Conservation (phyloP, 2,888 invertebrate species). For the Campoplex nolae region DNA sequence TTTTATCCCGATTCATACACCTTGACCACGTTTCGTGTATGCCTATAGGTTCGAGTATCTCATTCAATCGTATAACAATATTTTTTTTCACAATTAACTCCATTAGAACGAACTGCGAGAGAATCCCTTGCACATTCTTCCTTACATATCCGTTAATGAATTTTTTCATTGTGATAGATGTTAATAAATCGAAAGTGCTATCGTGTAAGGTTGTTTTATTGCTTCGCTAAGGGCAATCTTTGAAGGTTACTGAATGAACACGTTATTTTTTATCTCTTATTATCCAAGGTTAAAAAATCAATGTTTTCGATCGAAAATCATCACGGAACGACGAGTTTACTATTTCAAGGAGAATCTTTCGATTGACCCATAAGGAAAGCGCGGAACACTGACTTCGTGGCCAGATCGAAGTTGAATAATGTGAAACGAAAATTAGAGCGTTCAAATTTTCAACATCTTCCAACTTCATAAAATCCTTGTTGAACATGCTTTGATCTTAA, state of each 20-base stretch:
- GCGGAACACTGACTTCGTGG: neutral
- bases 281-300: conserved; percentile 16
- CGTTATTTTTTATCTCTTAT: conserved; percentile 6
- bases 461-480: neutral
- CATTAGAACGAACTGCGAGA: conserved; percentile 13
- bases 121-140: neutral
- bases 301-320: neutral
- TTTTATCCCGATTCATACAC: neutral
- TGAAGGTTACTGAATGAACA: neutral
- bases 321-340: conserved; percentile 3
- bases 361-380: conserved; percentile 11
- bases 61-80: conserved; percentile 11
- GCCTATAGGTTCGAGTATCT: neutral
- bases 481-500: neutral
- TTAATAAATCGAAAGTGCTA: conserved; percentile 34
- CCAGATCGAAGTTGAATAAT: neutral
- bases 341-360: conserved; percentile 4
- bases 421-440: neutral
- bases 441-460: neutral
- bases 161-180: conserved; percentile 20
- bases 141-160: neutral
- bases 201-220: conserved; percentile 24
- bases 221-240: conserved; percentile 26
- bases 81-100: conserved; percentile 27
- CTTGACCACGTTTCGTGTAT: neutral